A percentile compares a stretch with the other conserved stretches of the same genome.
These are phyloP conservation scores for Oreochromis tanganicae DNA, from an alignment of 2,113 vertebrate species.

Conservation along the genomic window DNA sequence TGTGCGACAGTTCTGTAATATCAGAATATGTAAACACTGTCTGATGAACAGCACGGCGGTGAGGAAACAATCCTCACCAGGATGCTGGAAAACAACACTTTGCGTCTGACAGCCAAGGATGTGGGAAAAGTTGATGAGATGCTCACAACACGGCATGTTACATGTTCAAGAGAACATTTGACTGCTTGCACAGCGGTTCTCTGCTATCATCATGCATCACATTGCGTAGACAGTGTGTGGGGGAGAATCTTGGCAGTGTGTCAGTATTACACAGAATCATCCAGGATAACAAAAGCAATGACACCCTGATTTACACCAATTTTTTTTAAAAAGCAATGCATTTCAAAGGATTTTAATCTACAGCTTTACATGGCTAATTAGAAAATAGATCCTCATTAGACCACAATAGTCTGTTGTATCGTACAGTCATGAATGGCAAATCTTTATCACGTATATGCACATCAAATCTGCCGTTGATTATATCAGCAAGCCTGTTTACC, in stretches of 20 bases:
- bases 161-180: not conserved
- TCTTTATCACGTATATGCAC: not conserved
- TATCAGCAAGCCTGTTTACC: not conserved
- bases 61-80: not conserved
- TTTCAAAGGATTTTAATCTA: not conserved
- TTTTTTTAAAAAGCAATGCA: not conserved
- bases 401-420: not conserved
- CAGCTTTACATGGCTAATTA: not conserved
- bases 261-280: not conserved
- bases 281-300: not conserved
- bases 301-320: conserved; percentile 17
- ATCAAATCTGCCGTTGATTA: not conserved
- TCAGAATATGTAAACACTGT: conserved; percentile 22
- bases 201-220: not conserved
- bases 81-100: not conserved
- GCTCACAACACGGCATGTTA: not conserved
- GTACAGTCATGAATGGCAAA: not conserved
- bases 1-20: conserved; percentile 12
- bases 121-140: not conserved
- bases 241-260: not conserved
- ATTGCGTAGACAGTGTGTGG: not conserved
- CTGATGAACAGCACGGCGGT: conserved; percentile 25
- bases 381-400: not conserved
- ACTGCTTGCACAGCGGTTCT: not conserved
- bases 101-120: not conserved